Conservation (phyloP, 2,797 vertebrate genomes). For the Pseudochirops corinnae region DNA sequence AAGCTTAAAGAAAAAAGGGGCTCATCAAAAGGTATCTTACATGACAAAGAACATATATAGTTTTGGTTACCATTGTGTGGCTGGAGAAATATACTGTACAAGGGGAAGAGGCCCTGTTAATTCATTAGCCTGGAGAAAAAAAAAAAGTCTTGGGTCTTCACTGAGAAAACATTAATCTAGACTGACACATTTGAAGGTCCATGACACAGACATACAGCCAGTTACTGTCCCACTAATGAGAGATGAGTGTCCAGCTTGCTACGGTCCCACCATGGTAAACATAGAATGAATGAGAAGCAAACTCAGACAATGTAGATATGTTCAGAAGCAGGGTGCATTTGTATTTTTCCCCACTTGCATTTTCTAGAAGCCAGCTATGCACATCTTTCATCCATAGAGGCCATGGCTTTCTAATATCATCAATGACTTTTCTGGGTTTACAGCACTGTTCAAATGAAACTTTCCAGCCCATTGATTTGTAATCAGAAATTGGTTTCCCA, state of each 20-base stretch:
- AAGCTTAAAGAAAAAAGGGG: conserved; percentile 87
- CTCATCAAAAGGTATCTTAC: conserved; percentile 86
- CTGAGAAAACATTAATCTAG: background rate
- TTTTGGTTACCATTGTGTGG: conserved; percentile 75
- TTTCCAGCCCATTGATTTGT: conserved; percentile 81
- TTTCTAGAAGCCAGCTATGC: background rate
- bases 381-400: conserved; percentile 1
- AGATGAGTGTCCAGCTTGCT: too few relatives aligned
- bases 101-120: background rate
- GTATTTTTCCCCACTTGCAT: background rate
- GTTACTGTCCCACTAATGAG: background rate
- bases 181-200: background rate
- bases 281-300: background rate
- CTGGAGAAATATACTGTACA: background rate
- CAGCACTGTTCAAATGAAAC: conserved; percentile 62
- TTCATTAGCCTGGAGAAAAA: background rate
- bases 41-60: conserved; percentile 76
- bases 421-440: conserved; percentile 43
- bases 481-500: conserved; percentile 86
- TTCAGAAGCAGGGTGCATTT: background rate
- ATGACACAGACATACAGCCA: background rate
- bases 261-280: background rate
- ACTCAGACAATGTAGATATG: background rate
- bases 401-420: conserved; percentile 43
- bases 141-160: background rate